phyloP scores from a whole-genome alignment of 2,113 vertebrate genomes.

The Panthera tigris region DNA sequence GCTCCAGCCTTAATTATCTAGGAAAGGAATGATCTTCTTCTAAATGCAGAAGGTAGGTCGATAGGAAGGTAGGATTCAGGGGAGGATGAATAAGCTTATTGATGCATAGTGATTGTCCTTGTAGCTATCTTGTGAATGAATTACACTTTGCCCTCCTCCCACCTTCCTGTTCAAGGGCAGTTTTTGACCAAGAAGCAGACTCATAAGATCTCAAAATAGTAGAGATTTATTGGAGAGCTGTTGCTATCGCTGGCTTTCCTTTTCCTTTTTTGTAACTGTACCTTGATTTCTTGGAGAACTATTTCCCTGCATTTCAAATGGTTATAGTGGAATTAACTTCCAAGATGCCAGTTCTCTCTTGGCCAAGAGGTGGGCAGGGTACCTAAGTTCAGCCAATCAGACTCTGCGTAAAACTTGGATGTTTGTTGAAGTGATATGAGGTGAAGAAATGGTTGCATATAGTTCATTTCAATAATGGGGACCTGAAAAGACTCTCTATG shows the following conservation, averaged over 20 bases:
- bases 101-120: neutral
- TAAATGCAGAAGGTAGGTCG: neutral
- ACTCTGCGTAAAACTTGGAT: neutral
- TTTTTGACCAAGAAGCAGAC: neutral
- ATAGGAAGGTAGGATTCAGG: neutral
- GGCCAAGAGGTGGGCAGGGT: neutral
- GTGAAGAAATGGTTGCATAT: neutral
- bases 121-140: slow-evolving; percentile 22
- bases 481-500: neutral
- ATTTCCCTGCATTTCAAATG: neutral
- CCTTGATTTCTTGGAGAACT: neutral
- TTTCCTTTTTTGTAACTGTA: neutral
- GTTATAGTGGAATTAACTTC: neutral
- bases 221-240: neutral
- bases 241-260: neutral
- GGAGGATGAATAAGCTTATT: neutral
- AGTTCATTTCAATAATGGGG: neutral
- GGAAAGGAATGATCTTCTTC: neutral
- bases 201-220: neutral
- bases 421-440: neutral
- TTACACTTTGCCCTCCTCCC: neutral
- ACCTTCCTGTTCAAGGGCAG: neutral
- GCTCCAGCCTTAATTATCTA: neutral
- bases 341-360: neutral
- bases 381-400: neutral